These are phyloP conservation scores for Boloria euphrosyne DNA, from an alignment of 2,888 invertebrate genomes.

Conservation along the genomic window DNA sequence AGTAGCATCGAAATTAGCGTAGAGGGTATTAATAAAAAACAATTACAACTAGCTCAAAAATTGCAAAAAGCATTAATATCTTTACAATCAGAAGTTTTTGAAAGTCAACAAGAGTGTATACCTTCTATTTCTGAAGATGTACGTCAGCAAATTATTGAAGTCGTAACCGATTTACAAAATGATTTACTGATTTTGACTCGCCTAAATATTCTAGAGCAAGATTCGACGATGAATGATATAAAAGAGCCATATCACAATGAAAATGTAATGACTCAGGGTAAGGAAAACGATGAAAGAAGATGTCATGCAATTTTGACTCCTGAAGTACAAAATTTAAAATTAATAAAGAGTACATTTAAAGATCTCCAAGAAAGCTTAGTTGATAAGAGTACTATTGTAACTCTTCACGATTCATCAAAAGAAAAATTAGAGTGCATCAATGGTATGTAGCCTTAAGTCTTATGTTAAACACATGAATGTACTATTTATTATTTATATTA, in stretches of 20 bases:
- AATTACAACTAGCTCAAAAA: slow-evolving; percentile 52
- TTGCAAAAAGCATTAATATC: slow-evolving; percentile 55
- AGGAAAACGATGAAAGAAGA: not conserved
- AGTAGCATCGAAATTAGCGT: slow-evolving; percentile 29
- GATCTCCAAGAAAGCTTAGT: not conserved
- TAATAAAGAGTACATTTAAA: not conserved
- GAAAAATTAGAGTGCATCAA: slow-evolving; percentile 9
- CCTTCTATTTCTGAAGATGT: slow-evolving; percentile 48
- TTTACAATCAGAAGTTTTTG: slow-evolving; percentile 56
- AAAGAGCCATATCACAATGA: slow-evolving; percentile 1
- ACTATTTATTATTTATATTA: too few relatives aligned
- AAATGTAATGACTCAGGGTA: not conserved
- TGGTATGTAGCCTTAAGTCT: not conserved
- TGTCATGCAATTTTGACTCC: not conserved
- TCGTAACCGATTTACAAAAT: slow-evolving; percentile 57
- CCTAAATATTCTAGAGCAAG: slow-evolving; percentile 11
- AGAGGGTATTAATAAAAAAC: slow-evolving; percentile 40
- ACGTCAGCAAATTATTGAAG: slow-evolving; percentile 53
- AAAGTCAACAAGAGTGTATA: slow-evolving; percentile 52
- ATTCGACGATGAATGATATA: slow-evolving; percentile 30
- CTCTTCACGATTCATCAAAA: not conserved
- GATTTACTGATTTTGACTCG: slow-evolving; percentile 56
- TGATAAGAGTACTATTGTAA: slow-evolving; percentile 5
- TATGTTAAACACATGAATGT: too few relatives aligned
- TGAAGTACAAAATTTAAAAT: not conserved